Conservation (phyloP, 2,888 invertebrate species). For the Limnephilus lunatus region DNA sequence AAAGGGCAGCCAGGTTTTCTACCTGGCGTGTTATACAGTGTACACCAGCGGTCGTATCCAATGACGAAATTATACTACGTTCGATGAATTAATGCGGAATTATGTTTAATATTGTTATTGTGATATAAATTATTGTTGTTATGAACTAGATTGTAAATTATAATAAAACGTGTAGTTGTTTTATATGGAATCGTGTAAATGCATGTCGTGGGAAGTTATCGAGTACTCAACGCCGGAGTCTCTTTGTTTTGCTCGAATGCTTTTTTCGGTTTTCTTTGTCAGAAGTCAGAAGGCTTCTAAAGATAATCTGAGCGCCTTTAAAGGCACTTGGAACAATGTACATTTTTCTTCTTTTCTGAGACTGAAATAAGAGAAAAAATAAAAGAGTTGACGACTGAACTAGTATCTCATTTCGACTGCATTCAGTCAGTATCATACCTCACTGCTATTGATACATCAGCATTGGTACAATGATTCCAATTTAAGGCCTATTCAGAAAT, state of each 20-base stretch:
- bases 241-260: not conserved
- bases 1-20: conserved; percentile 38
- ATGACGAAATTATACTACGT: conserved; percentile 31
- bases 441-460: too few species aligned
- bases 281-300: not conserved
- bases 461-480: too few species aligned
- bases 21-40: conserved; percentile 4
- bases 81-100: not conserved
- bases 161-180: not conserved
- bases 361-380: too few species aligned
- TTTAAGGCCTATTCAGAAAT: too few species aligned
- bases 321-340: too few species aligned
- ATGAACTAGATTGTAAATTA: not conserved
- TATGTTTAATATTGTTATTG: not conserved
- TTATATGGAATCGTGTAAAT: not conserved
- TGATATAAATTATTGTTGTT: not conserved
- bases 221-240: not conserved
- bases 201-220: not conserved
- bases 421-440: too few species aligned
- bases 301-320: too few species aligned
- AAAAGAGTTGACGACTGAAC: too few species aligned
- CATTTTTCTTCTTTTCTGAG: too few species aligned
- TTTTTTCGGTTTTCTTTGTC: not conserved
- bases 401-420: too few species aligned
- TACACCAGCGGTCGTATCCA: conserved; percentile 40